Evolutionary conservation across 2,888 invertebrate species (phyloP), one percentile per base, ranked within the genome.

Genomic region (Chouioia cunea): DNA sequence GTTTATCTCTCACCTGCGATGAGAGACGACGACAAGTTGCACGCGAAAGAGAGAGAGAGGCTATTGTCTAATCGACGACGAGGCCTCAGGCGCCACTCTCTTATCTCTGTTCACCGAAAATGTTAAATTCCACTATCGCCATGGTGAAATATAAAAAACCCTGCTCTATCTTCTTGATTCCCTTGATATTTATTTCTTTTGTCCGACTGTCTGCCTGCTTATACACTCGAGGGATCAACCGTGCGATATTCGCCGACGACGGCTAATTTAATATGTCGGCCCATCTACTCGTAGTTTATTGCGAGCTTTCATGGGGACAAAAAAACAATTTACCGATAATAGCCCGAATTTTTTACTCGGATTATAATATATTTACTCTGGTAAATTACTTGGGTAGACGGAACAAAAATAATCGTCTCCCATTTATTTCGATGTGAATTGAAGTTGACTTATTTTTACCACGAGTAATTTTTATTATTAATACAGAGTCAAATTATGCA

Each of bases 111-210:
- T n/a, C 18, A 50, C 23, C 53, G 48, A 44, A 63, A 63, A 50
- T 68, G 16, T 44, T 44, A 50, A 56, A 63, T 68, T 56, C n/a
- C 50, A 16, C 58, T 69, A 58, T 69, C 57, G 57, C 12, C n/a
- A n/a, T n/a, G 20, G 15, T 43, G 12, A 50, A 20, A 16, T 16
- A 50, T 8, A 16, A 50, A 36, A 36, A 27, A 36, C 6, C 6
- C 12, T 10, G 6, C 36, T 68, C 44, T 59, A 56, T 68, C 50
- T 63, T 56, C 56, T 23, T 44, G 16, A 23, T 10, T 12, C 15
- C 15, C 46, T 18, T 60, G 44, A 36, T 36, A 44, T n/a, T n/a
- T n/a, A n/a, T 62, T 57, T 23, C 46, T 67, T 36, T 53, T 36
- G 20, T 43, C 50, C 50, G 36, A 1, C 10, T 12, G 36, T 10